phyloP scores from a whole-genome alignment of 2,888 invertebrate species.

The Carcina quercana region DNA sequence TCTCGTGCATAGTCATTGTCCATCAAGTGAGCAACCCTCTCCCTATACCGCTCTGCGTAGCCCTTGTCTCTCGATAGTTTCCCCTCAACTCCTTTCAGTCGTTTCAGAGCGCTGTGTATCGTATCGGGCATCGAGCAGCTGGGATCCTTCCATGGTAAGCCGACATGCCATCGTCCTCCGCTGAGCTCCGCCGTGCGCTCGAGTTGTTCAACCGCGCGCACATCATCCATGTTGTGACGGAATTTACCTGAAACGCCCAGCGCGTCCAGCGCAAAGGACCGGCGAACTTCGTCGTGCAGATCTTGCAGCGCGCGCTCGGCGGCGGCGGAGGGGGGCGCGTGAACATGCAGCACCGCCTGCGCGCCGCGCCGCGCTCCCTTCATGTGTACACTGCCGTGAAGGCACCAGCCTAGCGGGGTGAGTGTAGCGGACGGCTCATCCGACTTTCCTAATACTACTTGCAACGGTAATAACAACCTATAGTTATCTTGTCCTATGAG shows the following conservation, averaged over 20 bases:
- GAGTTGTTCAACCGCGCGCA: constrained; percentile 9
- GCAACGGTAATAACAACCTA: constrained; percentile 18
- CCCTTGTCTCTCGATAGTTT: constrained; percentile 14
- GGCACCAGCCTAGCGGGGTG: constrained; percentile 19
- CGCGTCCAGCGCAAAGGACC: constrained; percentile 14
- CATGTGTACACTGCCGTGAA: constrained; percentile 13
- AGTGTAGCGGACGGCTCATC: constrained; percentile 18
- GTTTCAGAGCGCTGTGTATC: constrained; percentile 11
- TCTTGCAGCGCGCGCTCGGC: no score
- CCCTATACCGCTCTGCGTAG: constrained; percentile 13
- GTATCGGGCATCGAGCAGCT: constrained; percentile 15
- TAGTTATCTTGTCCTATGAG: constrained; percentile 26
- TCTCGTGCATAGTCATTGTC: constrained; percentile 17
- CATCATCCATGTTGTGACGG: constrained; percentile 12
- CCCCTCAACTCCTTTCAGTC: constrained; percentile 16
- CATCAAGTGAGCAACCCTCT: constrained; percentile 19
- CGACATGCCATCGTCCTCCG: constrained; percentile 19
- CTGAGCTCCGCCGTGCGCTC: constrained; percentile 13
- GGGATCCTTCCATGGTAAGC: constrained; percentile 20
- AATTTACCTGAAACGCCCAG: constrained; percentile 13
- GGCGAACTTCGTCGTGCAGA: constrained; percentile 9
- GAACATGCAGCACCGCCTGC: neutral
- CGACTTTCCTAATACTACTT: constrained; percentile 12
- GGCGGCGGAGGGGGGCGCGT: neutral
- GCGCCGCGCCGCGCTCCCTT: neutral